phyloP scores from a whole-genome alignment of 2,888 invertebrate genomes.

The Geotrupes spiniger region DNA sequence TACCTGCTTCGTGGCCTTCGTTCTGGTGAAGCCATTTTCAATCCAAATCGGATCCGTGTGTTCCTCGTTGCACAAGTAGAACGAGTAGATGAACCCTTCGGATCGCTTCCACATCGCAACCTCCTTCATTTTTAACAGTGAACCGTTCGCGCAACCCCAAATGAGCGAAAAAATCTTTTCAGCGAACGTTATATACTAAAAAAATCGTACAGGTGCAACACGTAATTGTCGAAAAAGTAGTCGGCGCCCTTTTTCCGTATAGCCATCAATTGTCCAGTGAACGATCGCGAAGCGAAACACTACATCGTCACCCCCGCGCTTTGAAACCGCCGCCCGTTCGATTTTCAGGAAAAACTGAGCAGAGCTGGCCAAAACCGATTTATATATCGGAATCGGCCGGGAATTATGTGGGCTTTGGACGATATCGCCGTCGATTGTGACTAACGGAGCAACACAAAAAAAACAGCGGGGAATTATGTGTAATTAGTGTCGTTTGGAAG shows the following conservation, averaged over 20 bases:
- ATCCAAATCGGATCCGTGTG: conserved; percentile 19
- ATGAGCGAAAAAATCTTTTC: neutral
- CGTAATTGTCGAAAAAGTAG: conserved; percentile 16
- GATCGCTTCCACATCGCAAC: conserved; percentile 17
- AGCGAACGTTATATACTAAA: conserved; percentile 11
- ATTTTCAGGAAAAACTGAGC: neutral
- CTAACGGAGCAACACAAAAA: no score
- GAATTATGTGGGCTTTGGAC: neutral
- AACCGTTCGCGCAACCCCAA: neutral
- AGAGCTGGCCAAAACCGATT: no score
- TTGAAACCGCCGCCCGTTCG: no score
- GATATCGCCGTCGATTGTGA: no score
- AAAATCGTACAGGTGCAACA: conserved; percentile 18
- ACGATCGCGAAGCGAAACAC: neutral
- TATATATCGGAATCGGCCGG: neutral
- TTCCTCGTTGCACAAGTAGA: conserved; percentile 20
- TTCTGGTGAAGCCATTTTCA: conserved; percentile 13
- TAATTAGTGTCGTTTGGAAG: no score
- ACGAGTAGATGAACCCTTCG: conserved; percentile 18
- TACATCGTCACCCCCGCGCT: neutral
- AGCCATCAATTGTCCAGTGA: conserved; percentile 13
- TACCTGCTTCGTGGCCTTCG: neutral
- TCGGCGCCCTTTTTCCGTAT: conserved; percentile 11
- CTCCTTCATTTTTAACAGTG: neutral
- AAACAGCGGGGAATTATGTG: no score